Base-by-base conservation (phyloP, 2,113 vertebrate genomes). In the Sebastes fasciatus region DNA sequence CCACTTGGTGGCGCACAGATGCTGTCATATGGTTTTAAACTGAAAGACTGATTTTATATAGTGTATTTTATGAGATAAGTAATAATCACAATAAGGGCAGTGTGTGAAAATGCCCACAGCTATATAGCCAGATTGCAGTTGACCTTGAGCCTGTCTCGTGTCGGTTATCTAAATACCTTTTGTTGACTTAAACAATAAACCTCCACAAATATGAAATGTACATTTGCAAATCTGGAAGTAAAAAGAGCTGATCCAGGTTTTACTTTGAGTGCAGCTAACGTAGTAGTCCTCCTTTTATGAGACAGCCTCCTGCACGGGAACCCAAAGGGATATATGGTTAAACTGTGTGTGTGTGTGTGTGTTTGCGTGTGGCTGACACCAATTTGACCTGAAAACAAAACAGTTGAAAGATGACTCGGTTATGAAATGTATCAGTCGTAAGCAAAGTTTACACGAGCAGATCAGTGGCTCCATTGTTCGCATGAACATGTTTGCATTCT, bases 401-500 rank as follows among this genome's bases (percentile, higher is more conserved):
- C 21, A 14, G 21, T 45, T 61, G 77, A 62, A 72, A 74, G 83
- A 85, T 64, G 61, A 54, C 66, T 78, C 16, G 11, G 34, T 74
- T 78, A 55, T 68, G 62, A 85, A 77, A 77, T 61, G 45, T 61
- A 58, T 79, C 82, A 55, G 69, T 82, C 65, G 6, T 43, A 42
- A 10, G 19, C 58, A 74, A 54, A 82, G 86, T 93, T 94, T 89
- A 87, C 65, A 91, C 19, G 19, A 77, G 48, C 61, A 82, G 74
- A 88, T 91, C 67, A 77, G 87, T 81, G 86, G 75, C 55, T 71
- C 63, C 45, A 83, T 87, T 88, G 85, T 91, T 86, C 26, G 5
- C 60, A 83, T 79, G 76, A 89, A 69, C 88, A 85, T 90, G 91
- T 93, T 93, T 92, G 82, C 89, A 91, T 93, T 94, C 87, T 93